Evolutionary conservation across 2,113 vertebrate genomes (phyloP).

Genomic region (Siphamia tubifer): DNA sequence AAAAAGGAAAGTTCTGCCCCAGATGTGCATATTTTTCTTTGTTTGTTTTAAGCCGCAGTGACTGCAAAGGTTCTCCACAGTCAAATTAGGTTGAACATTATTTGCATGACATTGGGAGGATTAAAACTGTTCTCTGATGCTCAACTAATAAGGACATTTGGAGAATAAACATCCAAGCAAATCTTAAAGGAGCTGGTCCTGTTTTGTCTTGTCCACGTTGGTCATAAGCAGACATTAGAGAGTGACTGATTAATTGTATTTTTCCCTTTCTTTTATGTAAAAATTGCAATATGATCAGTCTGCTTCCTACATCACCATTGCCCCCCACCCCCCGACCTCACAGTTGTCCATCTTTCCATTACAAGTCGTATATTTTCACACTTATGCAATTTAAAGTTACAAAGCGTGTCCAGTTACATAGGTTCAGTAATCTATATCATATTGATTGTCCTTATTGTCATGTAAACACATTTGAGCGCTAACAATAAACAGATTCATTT

Average conservation of each 20-base stretch:
- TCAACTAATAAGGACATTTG: too few relatives aligned
- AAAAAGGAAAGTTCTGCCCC: slow-evolving; percentile 20
- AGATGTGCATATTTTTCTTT: slow-evolving; percentile 33
- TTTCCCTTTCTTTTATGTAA: background rate
- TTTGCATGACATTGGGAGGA: background rate
- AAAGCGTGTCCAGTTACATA: background rate
- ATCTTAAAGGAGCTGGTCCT: too few relatives aligned
- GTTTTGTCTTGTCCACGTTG: too few relatives aligned
- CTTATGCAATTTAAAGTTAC: slow-evolving; percentile 38
- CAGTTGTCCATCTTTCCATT: slow-evolving; percentile 75
- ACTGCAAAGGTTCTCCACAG: slow-evolving; percentile 1
- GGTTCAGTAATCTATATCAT: background rate
- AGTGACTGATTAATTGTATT: background rate
- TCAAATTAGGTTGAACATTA: background rate
- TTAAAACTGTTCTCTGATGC: background rate
- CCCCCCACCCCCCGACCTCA: slow-evolving; percentile 10
- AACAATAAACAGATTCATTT: too few relatives aligned
- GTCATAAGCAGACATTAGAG: background rate
- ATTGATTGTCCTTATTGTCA: background rate
- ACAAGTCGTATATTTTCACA: slow-evolving; percentile 30
- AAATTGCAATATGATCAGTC: background rate
- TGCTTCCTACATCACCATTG: background rate
- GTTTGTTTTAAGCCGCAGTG: slow-evolving; percentile 11
- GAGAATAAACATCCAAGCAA: too few relatives aligned
- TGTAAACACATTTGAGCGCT: background rate